Conservation (phyloP, 1,140 invertebrate genomes). For the Atopsyche davidsoni region DNA sequence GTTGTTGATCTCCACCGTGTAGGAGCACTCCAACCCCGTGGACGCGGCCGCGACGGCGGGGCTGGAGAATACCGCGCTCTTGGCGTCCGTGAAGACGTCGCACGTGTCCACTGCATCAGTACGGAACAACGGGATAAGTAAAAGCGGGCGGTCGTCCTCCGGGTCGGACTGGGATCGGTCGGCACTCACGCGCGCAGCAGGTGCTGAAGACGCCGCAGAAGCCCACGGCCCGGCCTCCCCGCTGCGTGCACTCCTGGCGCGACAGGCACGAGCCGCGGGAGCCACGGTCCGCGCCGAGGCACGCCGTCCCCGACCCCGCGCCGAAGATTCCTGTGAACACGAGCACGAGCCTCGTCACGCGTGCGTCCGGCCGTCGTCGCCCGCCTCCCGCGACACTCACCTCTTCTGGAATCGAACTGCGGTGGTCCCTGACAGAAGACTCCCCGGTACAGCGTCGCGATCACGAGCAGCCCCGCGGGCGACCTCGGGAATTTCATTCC, state of each 20-base stretch:
- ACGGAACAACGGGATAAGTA: background rate
- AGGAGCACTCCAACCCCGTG: conserved; percentile 44
- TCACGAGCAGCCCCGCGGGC: too few relatives aligned
- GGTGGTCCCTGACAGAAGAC: too few relatives aligned
- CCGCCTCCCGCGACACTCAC: too few relatives aligned
- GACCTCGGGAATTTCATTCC: too few relatives aligned
- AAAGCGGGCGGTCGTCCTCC: background rate
- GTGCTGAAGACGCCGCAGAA: conserved; percentile 44
- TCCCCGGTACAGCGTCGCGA: too few relatives aligned
- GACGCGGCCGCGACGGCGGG: conserved; percentile 39
- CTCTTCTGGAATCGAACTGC: too few relatives aligned
- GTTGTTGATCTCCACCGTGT: conserved; percentile 45
- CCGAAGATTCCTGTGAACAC: conserved; percentile 36
- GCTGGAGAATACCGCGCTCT: conserved; percentile 44
- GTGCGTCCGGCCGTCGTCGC: too few relatives aligned
- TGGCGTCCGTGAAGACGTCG: conserved; percentile 42
- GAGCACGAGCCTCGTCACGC: too few relatives aligned
- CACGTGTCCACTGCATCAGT: conserved; percentile 43
- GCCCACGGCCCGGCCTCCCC: conserved; percentile 43
- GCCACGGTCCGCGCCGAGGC: conserved; percentile 36
- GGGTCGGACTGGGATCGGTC: background rate
- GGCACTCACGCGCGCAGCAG: conserved; percentile 40
- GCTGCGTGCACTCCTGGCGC: conserved; percentile 42
- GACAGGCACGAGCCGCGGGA: conserved; percentile 40
- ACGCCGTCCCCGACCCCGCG: conserved; percentile 40